A percentile compares a stretch with the other conserved stretches of the same genome.
These are phyloP conservation scores for Bolborhynchus lineola DNA, from an alignment of 2,113 vertebrate species.

Conservation along the genomic window DNA sequence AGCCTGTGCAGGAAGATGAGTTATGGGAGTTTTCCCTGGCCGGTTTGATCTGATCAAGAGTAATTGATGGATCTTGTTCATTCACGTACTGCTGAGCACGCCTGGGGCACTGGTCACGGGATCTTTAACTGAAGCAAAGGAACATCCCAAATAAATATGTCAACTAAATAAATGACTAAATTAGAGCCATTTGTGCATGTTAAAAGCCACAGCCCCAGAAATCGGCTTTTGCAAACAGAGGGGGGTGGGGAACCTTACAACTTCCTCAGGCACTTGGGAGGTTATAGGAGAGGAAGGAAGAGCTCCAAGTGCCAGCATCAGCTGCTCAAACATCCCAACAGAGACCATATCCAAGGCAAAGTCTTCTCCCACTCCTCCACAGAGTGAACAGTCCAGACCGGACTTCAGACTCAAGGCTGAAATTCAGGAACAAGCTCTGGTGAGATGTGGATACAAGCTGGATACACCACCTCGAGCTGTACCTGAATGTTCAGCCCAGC, in stretches of 20 bases:
- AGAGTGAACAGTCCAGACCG: background rate
- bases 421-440: background rate
- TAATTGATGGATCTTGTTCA: slow-evolving; percentile 66
- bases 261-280: background rate
- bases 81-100: slow-evolving; percentile 46
- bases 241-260: background rate
- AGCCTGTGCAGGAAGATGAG: slow-evolving; percentile 22
- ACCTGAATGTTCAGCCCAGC: background rate
- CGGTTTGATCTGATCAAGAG: slow-evolving; percentile 56
- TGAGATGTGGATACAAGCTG: background rate
- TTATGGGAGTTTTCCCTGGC: slow-evolving; percentile 37
- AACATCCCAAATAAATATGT: slow-evolving; percentile 71
- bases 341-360: background rate
- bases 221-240: background rate
- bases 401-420: background rate
- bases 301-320: background rate
- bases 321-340: background rate
- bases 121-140: slow-evolving; percentile 66
- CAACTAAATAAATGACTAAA: slow-evolving; percentile 75
- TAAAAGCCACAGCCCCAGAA: slow-evolving; percentile 58
- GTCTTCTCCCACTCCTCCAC: background rate
- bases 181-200: slow-evolving; percentile 62
- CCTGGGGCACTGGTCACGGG: slow-evolving; percentile 48
- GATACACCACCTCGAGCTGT: background rate
- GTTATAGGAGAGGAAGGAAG: background rate